Conservation (phyloP, 2,113 vertebrate genomes). For the Anser cygnoides region DNA sequence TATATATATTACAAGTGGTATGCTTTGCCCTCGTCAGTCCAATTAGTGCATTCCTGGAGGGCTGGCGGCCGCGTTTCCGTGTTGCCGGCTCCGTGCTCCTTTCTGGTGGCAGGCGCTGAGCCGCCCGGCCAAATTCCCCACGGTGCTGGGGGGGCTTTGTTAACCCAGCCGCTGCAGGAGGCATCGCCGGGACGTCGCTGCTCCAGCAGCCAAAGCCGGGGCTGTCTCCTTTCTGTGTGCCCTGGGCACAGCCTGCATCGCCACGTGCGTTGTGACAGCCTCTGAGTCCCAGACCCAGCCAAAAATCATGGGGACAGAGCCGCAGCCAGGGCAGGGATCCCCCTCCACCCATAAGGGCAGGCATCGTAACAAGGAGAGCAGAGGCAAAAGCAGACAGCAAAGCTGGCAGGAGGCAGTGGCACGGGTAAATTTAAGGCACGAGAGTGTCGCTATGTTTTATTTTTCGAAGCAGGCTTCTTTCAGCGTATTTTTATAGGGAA, state of each 20-base stretch:
- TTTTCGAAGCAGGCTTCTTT: conserved; percentile 55
- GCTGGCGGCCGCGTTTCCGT: conserved; percentile 21
- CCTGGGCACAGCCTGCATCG: background rate
- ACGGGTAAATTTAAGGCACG: background rate
- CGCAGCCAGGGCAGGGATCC: background rate
- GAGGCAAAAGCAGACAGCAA: background rate
- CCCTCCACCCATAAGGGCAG: background rate
- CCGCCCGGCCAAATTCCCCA: background rate
- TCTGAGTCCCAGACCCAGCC: background rate
- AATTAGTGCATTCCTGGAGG: conserved; percentile 73
- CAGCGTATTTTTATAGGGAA: conserved; percentile 46
- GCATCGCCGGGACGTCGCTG: fast-evolving
- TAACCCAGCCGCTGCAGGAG: background rate
- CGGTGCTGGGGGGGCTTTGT: fast-evolving
- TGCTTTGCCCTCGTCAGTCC: conserved; percentile 64
- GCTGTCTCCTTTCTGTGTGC: background rate
- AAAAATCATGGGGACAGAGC: background rate
- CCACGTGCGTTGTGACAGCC: background rate
- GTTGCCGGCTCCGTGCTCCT: background rate
- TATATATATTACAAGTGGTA: conserved; percentile 68
- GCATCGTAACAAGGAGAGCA: background rate
- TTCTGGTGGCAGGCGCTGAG: background rate
- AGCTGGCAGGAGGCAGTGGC: background rate
- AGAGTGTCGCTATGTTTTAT: conserved; percentile 22
- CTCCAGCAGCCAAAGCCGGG: fast-evolving